phyloP scores from a whole-genome alignment of 2,888 invertebrate genomes.

The Chrysina gloriosa region DNA sequence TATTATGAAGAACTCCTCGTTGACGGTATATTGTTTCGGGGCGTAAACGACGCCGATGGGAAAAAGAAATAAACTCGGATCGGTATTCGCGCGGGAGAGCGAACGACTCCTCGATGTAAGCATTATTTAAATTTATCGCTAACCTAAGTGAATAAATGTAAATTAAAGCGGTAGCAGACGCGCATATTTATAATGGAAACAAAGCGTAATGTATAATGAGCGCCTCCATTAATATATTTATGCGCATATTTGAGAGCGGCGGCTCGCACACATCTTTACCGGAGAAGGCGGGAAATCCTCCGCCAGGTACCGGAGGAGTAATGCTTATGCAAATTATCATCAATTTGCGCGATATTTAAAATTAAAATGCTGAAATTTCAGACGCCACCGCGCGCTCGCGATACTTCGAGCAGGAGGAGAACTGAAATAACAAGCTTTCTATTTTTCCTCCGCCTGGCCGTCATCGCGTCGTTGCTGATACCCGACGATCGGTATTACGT shows the following conservation, averaged over 20 bases:
- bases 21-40: neutral
- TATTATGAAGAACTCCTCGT: neutral
- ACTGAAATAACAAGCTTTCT: slow-evolving; percentile 8
- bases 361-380: slow-evolving; percentile 39
- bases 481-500: too few species aligned
- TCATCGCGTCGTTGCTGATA: too few species aligned
- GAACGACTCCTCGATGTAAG: neutral
- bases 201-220: slow-evolving; percentile 37
- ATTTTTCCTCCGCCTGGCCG: neutral
- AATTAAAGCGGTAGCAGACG: slow-evolving; percentile 24
- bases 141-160: slow-evolving; percentile 33
- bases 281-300: slow-evolving; percentile 20
- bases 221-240: slow-evolving; percentile 37
- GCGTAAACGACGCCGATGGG: neutral
- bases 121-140: slow-evolving; percentile 16
- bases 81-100: neutral
- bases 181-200: slow-evolving; percentile 32
- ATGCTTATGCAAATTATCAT: slow-evolving; percentile 40
- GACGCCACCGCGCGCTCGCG: too few species aligned
- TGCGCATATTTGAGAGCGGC: slow-evolving; percentile 25
- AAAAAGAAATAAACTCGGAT: neutral
- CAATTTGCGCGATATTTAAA: slow-evolving; percentile 43
- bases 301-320: slow-evolving; percentile 22
- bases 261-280: neutral
- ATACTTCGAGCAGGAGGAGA: too few species aligned